Conservation (phyloP, 2,888 invertebrate genomes). For the Cryptosula pallasiana region DNA sequence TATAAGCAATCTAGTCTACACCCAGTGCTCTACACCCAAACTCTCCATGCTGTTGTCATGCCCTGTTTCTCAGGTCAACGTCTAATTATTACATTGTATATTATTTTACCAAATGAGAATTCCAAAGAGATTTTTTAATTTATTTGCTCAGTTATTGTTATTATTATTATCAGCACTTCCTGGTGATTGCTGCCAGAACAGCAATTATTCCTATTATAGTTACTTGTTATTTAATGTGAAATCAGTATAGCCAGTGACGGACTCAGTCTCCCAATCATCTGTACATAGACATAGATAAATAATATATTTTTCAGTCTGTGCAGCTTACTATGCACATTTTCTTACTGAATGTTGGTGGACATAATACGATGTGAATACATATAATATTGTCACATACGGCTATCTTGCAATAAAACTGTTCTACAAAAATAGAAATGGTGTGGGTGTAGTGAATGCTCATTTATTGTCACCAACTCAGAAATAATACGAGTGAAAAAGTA, state of each 20-base stretch:
- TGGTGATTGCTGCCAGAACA: no score
- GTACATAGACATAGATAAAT: neutral
- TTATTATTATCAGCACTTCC: neutral
- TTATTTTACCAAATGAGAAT: constrained; percentile 22
- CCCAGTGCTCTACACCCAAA: neutral
- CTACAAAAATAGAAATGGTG: no score
- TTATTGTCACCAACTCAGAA: no score
- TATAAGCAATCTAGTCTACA: neutral
- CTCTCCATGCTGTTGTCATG: neutral
- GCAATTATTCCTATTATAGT: no score
- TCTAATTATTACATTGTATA: neutral
- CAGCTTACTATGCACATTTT: neutral
- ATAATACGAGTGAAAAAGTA: no score
- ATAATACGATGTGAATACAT: no score
- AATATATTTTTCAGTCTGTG: neutral
- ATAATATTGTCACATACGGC: no score
- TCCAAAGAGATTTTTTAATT: constrained; percentile 19
- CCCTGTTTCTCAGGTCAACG: neutral
- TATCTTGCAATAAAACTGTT: no score
- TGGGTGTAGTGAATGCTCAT: no score
- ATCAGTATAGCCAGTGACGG: no score
- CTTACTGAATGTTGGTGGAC: neutral
- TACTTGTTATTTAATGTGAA: no score
- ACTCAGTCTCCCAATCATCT: neutral
- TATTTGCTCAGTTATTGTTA: constrained; percentile 18